Evolutionary conservation across 92 coral and sea anemone genomes (phyloP), one percentile per base, ranked within the genome.

Genomic region (Epizoanthus rinbou): DNA sequence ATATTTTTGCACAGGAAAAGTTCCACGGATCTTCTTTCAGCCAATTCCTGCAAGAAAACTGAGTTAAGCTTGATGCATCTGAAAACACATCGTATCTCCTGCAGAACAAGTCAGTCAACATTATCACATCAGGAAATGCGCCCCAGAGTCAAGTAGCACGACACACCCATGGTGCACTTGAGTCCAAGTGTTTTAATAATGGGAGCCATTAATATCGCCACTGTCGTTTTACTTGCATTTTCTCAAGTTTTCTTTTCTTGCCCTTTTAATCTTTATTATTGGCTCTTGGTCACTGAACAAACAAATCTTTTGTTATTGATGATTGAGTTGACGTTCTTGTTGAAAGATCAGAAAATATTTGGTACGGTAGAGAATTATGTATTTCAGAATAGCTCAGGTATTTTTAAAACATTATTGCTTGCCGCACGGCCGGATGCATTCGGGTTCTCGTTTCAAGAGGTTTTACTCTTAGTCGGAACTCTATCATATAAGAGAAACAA

Each of bases 181-280:
- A 78, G 16, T 22, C 57, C 45, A 43, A 78, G 82, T 21, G 71
- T 22, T 62, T 62, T 33, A 10, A 8, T 78, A 78, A 78, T 45
- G 37, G 6, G 15, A 11, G 17, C 41, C 41, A 11, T 62, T 62
- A 15, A 75, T 75, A 57, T 50, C 64, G 56, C 43, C 28, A 3
- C 63, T 37, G 43, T 37, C 16, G 54, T 50, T 50, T 50, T 2
- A 11, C 54, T 50, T 50, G 16, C 14, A 13, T 50, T 50, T 50
- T 50, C 54, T 11, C 14, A 47, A 47, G 18, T 24, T 24, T 16
- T 39, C 66, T 4, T 69, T 31, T 17, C 39, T 6, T 24, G 58
- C 2, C 17, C 53, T 23, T 31, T 16, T 4, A 1, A 54, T 53
- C 15, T 57, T 17, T 14, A 37, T 1, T 75, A 31, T 58, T 75